These are phyloP conservation scores for Chloroceryle inda DNA, from an alignment of 2,797 vertebrate species.

Conservation along the genomic window DNA sequence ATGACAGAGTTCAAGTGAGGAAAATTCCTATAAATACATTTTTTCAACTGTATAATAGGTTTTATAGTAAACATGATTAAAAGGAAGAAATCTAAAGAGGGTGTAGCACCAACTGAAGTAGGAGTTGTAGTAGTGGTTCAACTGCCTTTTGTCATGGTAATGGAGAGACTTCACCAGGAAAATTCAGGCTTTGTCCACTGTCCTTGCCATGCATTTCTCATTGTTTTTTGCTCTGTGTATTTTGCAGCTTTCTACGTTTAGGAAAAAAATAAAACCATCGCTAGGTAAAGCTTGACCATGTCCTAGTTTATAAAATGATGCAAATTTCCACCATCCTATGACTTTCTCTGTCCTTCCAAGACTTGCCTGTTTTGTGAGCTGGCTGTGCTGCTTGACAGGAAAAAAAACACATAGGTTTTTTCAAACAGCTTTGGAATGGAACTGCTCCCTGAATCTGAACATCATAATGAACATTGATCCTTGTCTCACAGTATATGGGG, in stretches of 20 bases:
- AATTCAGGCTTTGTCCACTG: not conserved
- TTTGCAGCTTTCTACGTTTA: not conserved
- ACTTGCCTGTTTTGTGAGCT: not conserved
- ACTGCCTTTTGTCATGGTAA: not conserved
- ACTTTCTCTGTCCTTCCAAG: not conserved
- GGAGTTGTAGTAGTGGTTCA: not conserved
- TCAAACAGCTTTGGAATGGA: slow-evolving; percentile 2
- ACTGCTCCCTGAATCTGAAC: slow-evolving; percentile 25
- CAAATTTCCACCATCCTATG: not conserved
- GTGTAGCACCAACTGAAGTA: not conserved
- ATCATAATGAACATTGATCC: slow-evolving; percentile 11
- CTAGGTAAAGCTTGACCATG: not conserved
- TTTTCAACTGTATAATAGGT: too few relatives aligned
- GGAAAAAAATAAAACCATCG: not conserved
- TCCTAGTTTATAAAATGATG: not conserved
- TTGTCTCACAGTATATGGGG: not conserved
- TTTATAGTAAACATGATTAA: too few relatives aligned
- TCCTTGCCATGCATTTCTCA: not conserved
- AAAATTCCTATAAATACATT: too few relatives aligned
- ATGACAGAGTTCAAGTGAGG: too few relatives aligned
- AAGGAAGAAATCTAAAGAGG: not conserved
- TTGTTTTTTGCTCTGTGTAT: not conserved
- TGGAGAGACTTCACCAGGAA: not conserved
- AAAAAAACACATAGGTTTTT: not conserved
- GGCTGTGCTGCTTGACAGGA: not conserved